A percentile compares a stretch with the other conserved stretches of the same genome.
Evolutionary conservation across 2,113 vertebrate species (phyloP).

Genomic region (Mobula birostris): DNA sequence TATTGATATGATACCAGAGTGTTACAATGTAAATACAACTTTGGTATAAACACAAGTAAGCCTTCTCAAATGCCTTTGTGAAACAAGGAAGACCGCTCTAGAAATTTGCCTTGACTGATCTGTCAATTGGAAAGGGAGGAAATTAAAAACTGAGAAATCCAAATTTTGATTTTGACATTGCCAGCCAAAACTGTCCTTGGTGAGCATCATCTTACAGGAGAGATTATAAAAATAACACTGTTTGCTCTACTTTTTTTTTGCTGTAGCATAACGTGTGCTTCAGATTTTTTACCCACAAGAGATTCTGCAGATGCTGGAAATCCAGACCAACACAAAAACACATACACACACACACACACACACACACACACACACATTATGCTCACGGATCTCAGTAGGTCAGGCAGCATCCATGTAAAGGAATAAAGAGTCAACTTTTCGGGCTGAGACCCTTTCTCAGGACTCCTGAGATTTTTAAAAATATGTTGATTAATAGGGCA

Average conservation of each 20-base stretch:
- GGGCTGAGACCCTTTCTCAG: too few species aligned
- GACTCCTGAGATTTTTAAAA: too few species aligned
- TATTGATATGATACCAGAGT: background rate
- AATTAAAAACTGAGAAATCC: background rate
- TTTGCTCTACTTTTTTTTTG: too few species aligned
- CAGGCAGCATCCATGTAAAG: too few species aligned
- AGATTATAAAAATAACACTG: background rate
- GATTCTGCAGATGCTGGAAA: too few species aligned
- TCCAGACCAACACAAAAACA: too few species aligned
- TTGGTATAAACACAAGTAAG: background rate
- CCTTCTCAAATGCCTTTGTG: background rate
- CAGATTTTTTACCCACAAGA: background rate
- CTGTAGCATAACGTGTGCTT: background rate
- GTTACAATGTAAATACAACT: constrained; percentile 16
- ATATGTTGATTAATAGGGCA: background rate
- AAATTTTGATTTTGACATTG: too few species aligned
- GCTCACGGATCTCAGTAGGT: too few species aligned
- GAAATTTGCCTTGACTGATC: background rate
- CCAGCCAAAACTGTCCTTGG: background rate
- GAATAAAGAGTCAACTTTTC: too few species aligned
- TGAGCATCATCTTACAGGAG: background rate
- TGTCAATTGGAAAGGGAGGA: background rate
- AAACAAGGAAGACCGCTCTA: background rate
- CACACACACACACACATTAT: too few species aligned
- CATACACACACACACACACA: too few species aligned